A percentile compares a stretch with the other conserved stretches of the same genome.
Evolutionary conservation across 2,888 invertebrate genomes (phyloP).

Genomic region (Xestia ashworthii): DNA sequence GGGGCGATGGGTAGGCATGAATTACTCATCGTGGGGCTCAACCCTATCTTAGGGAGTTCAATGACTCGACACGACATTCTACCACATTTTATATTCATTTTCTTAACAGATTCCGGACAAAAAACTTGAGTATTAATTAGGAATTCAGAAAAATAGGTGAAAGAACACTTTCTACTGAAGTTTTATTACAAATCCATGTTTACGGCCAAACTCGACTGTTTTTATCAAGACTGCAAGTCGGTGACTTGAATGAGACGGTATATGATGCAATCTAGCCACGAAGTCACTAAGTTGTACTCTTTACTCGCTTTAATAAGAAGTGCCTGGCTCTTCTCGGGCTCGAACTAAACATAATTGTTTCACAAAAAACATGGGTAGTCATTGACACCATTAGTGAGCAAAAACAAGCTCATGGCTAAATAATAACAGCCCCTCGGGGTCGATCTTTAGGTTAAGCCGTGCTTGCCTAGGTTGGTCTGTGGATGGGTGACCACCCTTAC

Average conservation of each 20-base stretch:
- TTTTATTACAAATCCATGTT: background rate
- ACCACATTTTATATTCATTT: conserved; percentile 8
- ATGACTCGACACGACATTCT: conserved; percentile 2
- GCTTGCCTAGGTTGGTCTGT: no score
- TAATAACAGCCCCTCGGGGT: no score
- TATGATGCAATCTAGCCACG: background rate
- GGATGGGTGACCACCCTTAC: no score
- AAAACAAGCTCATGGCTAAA: no score
- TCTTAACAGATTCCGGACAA: background rate
- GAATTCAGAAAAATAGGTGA: background rate
- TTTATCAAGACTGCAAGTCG: no score
- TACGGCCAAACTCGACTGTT: no score
- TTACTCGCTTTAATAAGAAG: background rate
- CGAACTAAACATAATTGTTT: background rate
- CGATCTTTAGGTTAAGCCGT: no score
- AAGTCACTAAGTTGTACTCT: background rate
- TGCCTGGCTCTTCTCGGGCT: background rate
- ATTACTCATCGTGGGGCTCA: conserved; percentile 43
- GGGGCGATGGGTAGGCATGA: conserved; percentile 25
- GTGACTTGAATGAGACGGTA: background rate
- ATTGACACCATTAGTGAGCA: background rate
- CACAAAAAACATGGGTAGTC: background rate
- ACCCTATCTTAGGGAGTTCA: conserved; percentile 47
- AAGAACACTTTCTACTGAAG: background rate
- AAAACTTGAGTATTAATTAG: background rate